phyloP scores from a whole-genome alignment of 2,888 invertebrate species.

The Aspidapion aeneum region DNA sequence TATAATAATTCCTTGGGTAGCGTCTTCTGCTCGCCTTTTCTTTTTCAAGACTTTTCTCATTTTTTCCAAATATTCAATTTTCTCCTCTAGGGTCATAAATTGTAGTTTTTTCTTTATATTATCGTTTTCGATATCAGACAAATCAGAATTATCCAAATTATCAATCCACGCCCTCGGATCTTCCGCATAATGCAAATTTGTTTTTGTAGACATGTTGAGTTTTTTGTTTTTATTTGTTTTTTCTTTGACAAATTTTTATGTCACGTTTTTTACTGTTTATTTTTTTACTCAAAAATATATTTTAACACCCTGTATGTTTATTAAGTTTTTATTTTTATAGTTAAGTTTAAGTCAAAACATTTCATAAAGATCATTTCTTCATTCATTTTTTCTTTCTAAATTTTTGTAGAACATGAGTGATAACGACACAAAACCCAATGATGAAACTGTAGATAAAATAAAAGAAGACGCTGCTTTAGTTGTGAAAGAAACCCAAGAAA shows the following conservation, averaged over 20 bases:
- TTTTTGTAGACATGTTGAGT: background rate
- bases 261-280: no score
- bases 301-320: no score
- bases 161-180: background rate
- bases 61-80: conserved; percentile 23
- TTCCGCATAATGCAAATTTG: background rate
- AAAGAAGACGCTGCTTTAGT: background rate
- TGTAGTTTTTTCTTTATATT: background rate
- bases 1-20: conserved; percentile 30
- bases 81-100: conserved; percentile 16
- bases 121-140: background rate
- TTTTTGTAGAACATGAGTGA: no score
- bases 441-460: background rate
- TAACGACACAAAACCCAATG: background rate
- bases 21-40: conserved; percentile 26
- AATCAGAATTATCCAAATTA: background rate
- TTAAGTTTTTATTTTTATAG: no score
- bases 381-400: no score
- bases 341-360: no score
- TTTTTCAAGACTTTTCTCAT: conserved; percentile 20
- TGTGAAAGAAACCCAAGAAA: background rate
- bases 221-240: no score
- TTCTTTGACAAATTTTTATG: no score
- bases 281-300: no score
- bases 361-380: no score